Evolutionary conservation across 2,888 invertebrate species (phyloP), one percentile per base, ranked within the genome.

Genomic region (Drosophila limbata): DNA sequence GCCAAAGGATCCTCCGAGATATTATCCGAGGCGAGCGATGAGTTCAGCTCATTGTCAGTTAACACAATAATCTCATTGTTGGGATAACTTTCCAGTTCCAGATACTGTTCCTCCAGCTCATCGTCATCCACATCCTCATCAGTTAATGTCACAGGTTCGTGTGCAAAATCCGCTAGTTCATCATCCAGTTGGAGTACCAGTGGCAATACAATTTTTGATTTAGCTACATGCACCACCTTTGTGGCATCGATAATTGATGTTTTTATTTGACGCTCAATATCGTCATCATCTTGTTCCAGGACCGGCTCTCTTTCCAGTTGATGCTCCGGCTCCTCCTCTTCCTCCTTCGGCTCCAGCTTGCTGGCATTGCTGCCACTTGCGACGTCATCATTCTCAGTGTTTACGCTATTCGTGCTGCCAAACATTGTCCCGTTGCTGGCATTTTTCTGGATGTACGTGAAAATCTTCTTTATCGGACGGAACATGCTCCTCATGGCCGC

Each of bases 381-480:
- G 31, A 69, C 65, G 31, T 19, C 65, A 37, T 53, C 64, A 28
- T 74, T 33, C 10, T 57, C 40, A n/a, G 33, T 39, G 13, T 28
- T 81, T 45, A 83, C 5, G 56, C 52, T 74, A 10, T 31, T 21
- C 59, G 88, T 78, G 73, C 81, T 84, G 60, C 92, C 91, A 77
- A 92, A 92, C 84, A 92, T 88, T 55, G 87, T 83, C 21, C 90
- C 87, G 51, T 88, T 79, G 79, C 82, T 92, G 28, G 92, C 92
- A 91, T 92, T 93, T 81, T 92, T 92, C 74, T 93, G 92, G 77
- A 93, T 91, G 72, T 92, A 92, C 53, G 91, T 92, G 64, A 93
- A 86, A 44, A 93, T 89, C 69, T 91, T 92, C 77, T 92, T 92
- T 63, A 92, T 91, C 55, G 93, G 92, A 78, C 88, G 91, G 77